Evolutionary conservation across 2,113 vertebrate species (phyloP).

Genomic region (Canis aureus): DNA sequence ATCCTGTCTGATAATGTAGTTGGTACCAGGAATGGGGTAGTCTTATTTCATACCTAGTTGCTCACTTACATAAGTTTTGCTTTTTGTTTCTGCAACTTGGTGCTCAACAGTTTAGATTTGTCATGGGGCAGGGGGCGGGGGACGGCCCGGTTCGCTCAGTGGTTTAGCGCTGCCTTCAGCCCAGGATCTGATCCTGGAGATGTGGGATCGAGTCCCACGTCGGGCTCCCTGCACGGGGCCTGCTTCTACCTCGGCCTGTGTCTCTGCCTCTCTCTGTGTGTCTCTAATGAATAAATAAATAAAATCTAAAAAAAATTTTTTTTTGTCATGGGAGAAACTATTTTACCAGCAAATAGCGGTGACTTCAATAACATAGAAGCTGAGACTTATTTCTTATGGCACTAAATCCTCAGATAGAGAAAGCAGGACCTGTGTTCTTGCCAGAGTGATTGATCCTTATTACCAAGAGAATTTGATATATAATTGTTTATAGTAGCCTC

Average conservation of each 20-base stretch:
- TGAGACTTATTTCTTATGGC: not conserved
- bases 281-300: too few species aligned
- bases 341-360: not conserved
- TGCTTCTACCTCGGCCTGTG: too few species aligned
- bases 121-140: too few species aligned
- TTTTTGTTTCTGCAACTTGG: not conserved
- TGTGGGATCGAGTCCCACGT: too few species aligned
- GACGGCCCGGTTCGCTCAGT: too few species aligned
- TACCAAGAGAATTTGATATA: not conserved
- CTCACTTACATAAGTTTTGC: not conserved
- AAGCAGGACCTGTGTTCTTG: not conserved
- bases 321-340: not conserved
- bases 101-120: not conserved
- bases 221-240: too few species aligned
- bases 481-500: not conserved
- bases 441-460: not conserved
- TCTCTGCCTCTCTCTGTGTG: too few species aligned
- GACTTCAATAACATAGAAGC: not conserved
- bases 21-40: not conserved
- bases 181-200: too few species aligned
- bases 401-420: not conserved
- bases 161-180: too few species aligned
- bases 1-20: not conserved
- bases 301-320: too few species aligned
- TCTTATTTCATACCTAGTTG: not conserved